phyloP scores from a whole-genome alignment of 1,140 invertebrate species.

The Orius insidiosus region DNA sequence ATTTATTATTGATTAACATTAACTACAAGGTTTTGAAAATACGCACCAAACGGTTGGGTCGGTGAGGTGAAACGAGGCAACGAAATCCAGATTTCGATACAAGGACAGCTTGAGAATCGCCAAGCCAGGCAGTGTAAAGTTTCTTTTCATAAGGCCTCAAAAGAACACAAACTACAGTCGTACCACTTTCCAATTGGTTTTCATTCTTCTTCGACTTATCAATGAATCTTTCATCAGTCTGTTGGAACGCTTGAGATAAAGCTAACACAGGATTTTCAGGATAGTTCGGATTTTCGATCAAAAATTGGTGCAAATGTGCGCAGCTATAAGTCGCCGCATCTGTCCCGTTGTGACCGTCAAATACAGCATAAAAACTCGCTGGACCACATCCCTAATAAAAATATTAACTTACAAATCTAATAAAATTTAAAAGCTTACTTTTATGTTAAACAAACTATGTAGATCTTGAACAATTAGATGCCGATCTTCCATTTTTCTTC shows the following conservation, averaged over 20 bases:
- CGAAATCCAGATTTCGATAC: constrained; percentile 49
- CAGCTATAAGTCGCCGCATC: constrained; percentile 76
- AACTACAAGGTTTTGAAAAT: constrained; percentile 11
- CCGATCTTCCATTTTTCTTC: constrained; percentile 74
- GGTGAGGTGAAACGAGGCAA: constrained; percentile 71
- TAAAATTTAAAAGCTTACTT: constrained; percentile 27
- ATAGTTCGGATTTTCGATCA: constrained; percentile 56
- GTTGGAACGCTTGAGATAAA: constrained; percentile 62
- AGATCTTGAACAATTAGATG: constrained; percentile 58
- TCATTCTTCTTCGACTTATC: constrained; percentile 53
- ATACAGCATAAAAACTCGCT: constrained; percentile 78
- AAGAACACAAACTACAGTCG: constrained; percentile 41
- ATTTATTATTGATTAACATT: too few species aligned
- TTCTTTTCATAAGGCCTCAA: constrained; percentile 43
- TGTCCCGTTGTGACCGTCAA: constrained; percentile 87
- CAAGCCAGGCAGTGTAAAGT: constrained; percentile 77
- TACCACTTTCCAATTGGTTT: constrained; percentile 19
- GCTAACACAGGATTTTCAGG: constrained; percentile 45
- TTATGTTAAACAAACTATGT: constrained; percentile 46
- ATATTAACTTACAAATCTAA: constrained; percentile 3
- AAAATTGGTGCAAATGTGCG: constrained; percentile 72
- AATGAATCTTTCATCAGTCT: constrained; percentile 65
- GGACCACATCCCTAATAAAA: constrained; percentile 31
- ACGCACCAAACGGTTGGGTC: constrained; percentile 57
- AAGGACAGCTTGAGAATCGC: constrained; percentile 80